phyloP scores from a whole-genome alignment of 2,888 invertebrate genomes.

The Melipona bicolor region DNA sequence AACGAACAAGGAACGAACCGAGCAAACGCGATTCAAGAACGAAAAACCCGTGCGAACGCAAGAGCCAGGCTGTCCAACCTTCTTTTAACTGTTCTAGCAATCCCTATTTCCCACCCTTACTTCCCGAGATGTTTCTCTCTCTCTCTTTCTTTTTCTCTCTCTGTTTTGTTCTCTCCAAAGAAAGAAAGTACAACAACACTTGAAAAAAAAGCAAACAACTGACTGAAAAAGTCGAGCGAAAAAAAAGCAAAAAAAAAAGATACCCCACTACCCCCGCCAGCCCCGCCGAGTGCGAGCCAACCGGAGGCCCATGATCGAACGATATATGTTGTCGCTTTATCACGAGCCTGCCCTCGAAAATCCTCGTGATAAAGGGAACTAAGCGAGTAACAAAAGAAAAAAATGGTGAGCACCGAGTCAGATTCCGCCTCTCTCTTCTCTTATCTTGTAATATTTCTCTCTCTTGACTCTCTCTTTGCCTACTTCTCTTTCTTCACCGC shows the following conservation, averaged over 20 bases:
- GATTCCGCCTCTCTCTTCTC: conserved; percentile 76
- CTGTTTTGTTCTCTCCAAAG: background rate
- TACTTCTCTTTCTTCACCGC: conserved; percentile 43
- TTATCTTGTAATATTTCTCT: conserved; percentile 57
- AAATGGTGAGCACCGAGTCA: conserved; percentile 84
- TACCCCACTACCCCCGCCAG: conserved; percentile 82
- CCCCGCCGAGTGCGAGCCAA: conserved; percentile 84
- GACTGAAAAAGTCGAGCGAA: conserved; percentile 19
- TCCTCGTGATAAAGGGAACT: conserved; percentile 73
- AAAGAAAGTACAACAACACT: conserved; percentile 49
- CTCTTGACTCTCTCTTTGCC: conserved; percentile 53
- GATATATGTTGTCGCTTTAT: conserved; percentile 69
- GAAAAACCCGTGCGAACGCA: background rate
- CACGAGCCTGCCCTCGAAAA: conserved; percentile 64
- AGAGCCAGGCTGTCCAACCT: conserved; percentile 11
- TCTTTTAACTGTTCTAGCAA: background rate
- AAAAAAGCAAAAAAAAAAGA: conserved; percentile 53
- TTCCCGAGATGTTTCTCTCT: background rate
- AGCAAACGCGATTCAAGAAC: conserved; percentile 16
- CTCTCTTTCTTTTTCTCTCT: background rate
- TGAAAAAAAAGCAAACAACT: conserved; percentile 32
- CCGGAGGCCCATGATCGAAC: conserved; percentile 79
- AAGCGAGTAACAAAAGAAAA: conserved; percentile 71
- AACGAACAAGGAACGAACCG: background rate
- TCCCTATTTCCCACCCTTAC: background rate